Base-by-base conservation (phyloP, 2,888 invertebrate species). In the Eupithecia exiguata region DNA sequence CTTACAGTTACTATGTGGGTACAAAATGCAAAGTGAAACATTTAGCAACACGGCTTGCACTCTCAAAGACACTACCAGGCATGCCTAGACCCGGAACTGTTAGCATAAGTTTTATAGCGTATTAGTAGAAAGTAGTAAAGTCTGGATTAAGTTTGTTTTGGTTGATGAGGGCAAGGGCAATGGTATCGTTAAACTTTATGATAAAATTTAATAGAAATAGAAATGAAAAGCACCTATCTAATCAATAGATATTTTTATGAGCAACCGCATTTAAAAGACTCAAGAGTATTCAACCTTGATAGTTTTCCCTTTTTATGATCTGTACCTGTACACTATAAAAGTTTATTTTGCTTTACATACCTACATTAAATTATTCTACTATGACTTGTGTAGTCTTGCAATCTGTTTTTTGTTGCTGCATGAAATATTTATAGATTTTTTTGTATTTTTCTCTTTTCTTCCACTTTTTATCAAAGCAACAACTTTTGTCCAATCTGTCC, bases 1-100 rank as follows among this genome's bases (percentile, higher is more conserved):
- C 85, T 86, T 85, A 88, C 89, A 82, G 88, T 89, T 87, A 86
- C 83, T 82, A 83, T 84, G 84, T 84, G 82, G 83, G 83, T 83
- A 83, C 85, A 79, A 86, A 87, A 85, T 85, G 84, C 84, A 84
- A 83, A 84, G 82, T 79, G 76, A 81, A 80, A 83, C 79, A 76
- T 78, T 75, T 72, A 63, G 69, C 70, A 74, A 75, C 72, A 71
- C 72, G 74, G 77, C 72, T 70, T 74, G 75, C 73, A 74, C 76
- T 70, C 70, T 61, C 65, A 77, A 72, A 68, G 46, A 40, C 68
- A 71, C 49, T 53, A 53, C 72, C 65, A 43, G 21, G 49, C 49
- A 71, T 63, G 72, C 49, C 68, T 68, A 62, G 66, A 68, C 69
- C 69, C 69, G 67, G 53, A 38, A 72, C 38, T 69, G 77, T 79